Conservation (phyloP, 2,888 invertebrate genomes). For the Papilio gigon region DNA sequence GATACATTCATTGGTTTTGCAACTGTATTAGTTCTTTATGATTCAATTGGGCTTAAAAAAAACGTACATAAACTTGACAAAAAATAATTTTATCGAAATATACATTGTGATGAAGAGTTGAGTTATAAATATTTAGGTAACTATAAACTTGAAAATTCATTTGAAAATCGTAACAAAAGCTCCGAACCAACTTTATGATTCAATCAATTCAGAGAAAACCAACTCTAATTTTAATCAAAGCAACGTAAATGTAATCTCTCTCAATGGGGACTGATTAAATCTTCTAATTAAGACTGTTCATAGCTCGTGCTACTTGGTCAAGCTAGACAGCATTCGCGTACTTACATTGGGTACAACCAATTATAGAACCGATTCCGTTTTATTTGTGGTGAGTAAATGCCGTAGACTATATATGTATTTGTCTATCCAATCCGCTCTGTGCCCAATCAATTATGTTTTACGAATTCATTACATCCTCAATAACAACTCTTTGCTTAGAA, state of each 20-base stretch:
- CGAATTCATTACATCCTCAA: too few relatives aligned
- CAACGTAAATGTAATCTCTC: not conserved
- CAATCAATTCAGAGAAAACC: not conserved
- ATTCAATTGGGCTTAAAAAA: too few relatives aligned
- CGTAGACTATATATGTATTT: not conserved
- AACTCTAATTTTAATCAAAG: not conserved
- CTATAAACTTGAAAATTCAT: too few relatives aligned
- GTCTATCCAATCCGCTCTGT: too few relatives aligned
- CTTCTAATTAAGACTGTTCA: conserved; percentile 1
- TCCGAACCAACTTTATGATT: not conserved
- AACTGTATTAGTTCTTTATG: too few relatives aligned
- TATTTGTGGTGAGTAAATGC: not conserved
- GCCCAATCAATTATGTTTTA: too few relatives aligned
- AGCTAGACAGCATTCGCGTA: not conserved
- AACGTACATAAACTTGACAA: too few relatives aligned
- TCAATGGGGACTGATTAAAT: not conserved
- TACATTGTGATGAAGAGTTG: too few relatives aligned
- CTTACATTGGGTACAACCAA: not conserved
- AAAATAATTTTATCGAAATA: too few relatives aligned
- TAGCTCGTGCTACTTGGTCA: not conserved
- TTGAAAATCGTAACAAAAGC: not conserved
- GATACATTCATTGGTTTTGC: too few relatives aligned
- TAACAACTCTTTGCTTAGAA: too few relatives aligned
- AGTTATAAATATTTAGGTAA: too few relatives aligned
- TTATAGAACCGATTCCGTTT: not conserved